Percentiles rank a stretch among this genome's conserved stretches.
Conservation (phyloP, 64 coral and sea anemone genomes). For the Trachythela sp. region DNA sequence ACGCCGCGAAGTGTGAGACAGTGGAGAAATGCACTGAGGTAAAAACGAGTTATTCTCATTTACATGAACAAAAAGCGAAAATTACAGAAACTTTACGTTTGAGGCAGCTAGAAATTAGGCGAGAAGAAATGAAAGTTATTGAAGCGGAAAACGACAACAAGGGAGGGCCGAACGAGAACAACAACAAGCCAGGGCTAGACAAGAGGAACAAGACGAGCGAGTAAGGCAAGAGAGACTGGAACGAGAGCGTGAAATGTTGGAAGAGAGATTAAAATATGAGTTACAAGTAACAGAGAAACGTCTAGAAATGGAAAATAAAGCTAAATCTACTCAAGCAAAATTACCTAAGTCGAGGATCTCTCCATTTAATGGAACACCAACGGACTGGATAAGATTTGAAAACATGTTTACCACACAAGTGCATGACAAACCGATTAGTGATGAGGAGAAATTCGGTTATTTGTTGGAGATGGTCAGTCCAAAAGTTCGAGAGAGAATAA, state of each 20-base stretch:
- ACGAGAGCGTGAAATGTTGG: background rate
- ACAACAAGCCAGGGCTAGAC: background rate
- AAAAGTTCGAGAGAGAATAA: background rate
- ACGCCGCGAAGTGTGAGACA: constrained; percentile 32
- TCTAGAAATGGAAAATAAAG: background rate
- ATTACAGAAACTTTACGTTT: background rate
- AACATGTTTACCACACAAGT: constrained; percentile 1
- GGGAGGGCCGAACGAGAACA: background rate
- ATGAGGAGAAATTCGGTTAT: background rate
- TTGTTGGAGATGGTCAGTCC: background rate
- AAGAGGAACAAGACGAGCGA: background rate
- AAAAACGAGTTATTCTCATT: background rate
- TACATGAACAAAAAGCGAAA: background rate
- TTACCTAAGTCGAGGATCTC: too few relatives aligned
- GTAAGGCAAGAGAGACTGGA: too few relatives aligned
- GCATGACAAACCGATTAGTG: background rate
- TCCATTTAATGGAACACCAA: too few relatives aligned
- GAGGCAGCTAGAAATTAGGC: background rate
- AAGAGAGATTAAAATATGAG: background rate
- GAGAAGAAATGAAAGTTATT: background rate
- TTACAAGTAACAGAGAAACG: background rate
- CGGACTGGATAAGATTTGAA: background rate
- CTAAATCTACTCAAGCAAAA: too few relatives aligned
- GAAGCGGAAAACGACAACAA: background rate
- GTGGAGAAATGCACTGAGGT: background rate